Base-by-base conservation (phyloP, 23 tunicate genomes). In the Diplosoma virens region DNA sequence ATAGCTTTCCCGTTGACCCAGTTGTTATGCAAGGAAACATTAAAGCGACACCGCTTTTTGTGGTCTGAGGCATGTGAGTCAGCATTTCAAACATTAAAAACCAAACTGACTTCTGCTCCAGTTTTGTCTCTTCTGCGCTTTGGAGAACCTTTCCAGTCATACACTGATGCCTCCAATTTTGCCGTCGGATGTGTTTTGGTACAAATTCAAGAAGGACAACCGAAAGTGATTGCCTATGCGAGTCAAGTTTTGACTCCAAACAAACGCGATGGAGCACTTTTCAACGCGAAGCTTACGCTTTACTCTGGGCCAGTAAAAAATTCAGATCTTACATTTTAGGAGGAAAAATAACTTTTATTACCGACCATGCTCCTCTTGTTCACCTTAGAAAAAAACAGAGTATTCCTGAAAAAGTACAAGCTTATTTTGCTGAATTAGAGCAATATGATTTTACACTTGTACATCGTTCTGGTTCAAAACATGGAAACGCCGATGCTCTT, bases 161-260 rank as follows among this genome's bases (percentile, higher is more conserved):
- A n/a, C 36, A 65, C 45, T 6, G 71, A 65, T 26, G 71, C 71
- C 9, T 65, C 71, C 71, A 65, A 73, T 21, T 17, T 24, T 22
- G 68, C 80, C 4, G 47, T 75, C 3, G 66, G 80, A 1, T 52
- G 67, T 56, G 80, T 75, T 11, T 31, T 75, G 21, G 30, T 34
- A 18, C 80, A 75, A 25, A 21, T 54, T 30, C 47, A 30, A 0
- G 45, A 55, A 31, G 80, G 80, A 16, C 30, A 23, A 4, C 47
- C 46, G 47, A 37, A 54, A n/a, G 80, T 75, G 1, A 33, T 81
- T 14, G 64, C 77, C 20, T 71, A 75, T 54, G 80, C 59, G 22
- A 54, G 80, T 27, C 32, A 58, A 11, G 29, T 58, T 2, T 25
- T 75, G 20, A 35, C 67, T 29, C 45, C 68, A 32, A 32, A 29